phyloP scores from a whole-genome alignment of 2,888 invertebrate species.

The Epirrhoe alternata region DNA sequence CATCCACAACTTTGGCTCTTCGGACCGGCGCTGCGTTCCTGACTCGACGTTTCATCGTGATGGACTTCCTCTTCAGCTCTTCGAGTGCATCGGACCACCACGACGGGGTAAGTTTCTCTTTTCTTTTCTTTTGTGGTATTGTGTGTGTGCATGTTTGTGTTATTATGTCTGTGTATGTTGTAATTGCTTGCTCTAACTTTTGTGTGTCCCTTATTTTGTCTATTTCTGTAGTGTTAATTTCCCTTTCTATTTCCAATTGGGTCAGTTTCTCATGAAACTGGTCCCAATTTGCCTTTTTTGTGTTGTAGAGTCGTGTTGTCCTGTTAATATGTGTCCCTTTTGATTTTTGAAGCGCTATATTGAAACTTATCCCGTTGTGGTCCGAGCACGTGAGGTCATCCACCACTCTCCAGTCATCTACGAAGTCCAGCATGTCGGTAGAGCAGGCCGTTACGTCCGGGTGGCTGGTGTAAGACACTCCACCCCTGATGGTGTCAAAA shows the following conservation, averaged over 20 bases:
- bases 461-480: background rate
- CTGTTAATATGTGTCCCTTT: background rate
- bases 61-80: background rate
- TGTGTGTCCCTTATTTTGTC: background rate
- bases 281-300: conserved; percentile 1
- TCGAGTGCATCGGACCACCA: no score
- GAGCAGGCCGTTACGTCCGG: background rate
- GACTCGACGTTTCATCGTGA: no score
- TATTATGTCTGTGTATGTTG: background rate
- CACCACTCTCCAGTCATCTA: background rate
- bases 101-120: background rate
- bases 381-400: conserved; percentile 2
- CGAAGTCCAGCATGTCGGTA: background rate
- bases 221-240: background rate
- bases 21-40: no score
- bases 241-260: background rate
- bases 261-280: conserved; percentile 18
- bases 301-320: background rate
- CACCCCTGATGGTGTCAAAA: background rate
- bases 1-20: no score
- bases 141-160: background rate
- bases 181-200: background rate
- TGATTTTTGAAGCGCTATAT: background rate
- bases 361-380: background rate
- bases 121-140: background rate